phyloP scores from a whole-genome alignment of 2,113 vertebrate species.

The Holacanthus passer region DNA sequence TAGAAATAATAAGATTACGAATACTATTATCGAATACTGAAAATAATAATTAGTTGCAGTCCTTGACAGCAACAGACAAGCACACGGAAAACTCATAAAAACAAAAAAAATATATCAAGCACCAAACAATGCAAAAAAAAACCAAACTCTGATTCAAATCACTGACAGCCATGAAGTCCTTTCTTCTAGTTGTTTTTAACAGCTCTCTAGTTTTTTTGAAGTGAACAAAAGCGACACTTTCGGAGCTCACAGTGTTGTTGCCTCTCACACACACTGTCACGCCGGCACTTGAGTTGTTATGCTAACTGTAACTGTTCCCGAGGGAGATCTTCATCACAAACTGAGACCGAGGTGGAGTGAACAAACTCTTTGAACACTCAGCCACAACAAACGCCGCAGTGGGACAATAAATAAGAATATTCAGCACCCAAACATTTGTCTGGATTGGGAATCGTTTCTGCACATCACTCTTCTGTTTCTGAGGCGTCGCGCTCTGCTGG shows the following conservation, averaged over 20 bases:
- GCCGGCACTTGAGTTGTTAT: slow-evolving; percentile 74
- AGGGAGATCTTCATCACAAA: slow-evolving; percentile 49
- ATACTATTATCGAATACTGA: too few relatives aligned
- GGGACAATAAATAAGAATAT: slow-evolving; percentile 2
- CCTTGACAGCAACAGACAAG: too few relatives aligned
- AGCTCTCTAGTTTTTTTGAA: neutral
- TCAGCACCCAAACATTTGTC: slow-evolving; percentile 7
- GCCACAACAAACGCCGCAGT: slow-evolving; percentile 23
- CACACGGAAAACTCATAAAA: neutral
- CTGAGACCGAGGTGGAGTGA: slow-evolving; percentile 8
- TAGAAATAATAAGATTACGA: too few relatives aligned
- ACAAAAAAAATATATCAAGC: neutral
- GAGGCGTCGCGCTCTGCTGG: neutral
- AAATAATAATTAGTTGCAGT: too few relatives aligned
- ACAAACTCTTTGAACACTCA: slow-evolving; percentile 31
- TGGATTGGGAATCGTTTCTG: neutral
- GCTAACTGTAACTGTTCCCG: slow-evolving; percentile 55
- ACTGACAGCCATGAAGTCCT: slow-evolving; percentile 8
- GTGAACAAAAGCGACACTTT: slow-evolving; percentile 50
- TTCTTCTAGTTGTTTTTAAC: slow-evolving; percentile 17
- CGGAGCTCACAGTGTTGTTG: slow-evolving; percentile 18
- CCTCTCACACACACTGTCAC: slow-evolving; percentile 45
- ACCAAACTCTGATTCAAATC: slow-evolving; percentile 17
- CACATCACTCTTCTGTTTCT: too few relatives aligned
- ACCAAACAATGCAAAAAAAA: neutral